Base-by-base conservation (phyloP, 2,888 invertebrate species). In the Dolichopus griseipennis region DNA sequence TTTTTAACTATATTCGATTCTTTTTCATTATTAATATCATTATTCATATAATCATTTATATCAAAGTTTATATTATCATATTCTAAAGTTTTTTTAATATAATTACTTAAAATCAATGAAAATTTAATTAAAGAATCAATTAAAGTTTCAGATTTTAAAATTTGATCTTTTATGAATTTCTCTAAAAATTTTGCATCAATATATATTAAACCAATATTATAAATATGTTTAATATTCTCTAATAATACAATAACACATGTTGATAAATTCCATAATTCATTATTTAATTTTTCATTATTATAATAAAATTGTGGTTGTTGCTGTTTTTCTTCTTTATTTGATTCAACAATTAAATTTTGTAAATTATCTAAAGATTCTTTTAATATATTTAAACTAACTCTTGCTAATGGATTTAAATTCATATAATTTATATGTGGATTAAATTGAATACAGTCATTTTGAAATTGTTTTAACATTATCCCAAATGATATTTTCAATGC, bases 401-500 rank as follows among this genome's bases (percentile, higher is more conserved):
- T 79, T 66, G 78, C 76, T 73, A 81, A 74, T 69, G 79, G 78
- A 74, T 80, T 77, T 70, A 78, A 75, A 72, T 80, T 79, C 77
- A 82, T 77, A 72, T 82, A 81, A 74, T 79, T 79, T 69, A 81
- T 78, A 73, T 81, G 81, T 18, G 81, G 79, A 71, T 80, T 79
- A 75, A 78, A 78, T 72, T 79, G 79, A 43, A 80, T 76, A 75
- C 81, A 82, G 72, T 78, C 77, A 71, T 78, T 77, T 72, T 78
- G 77, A 71, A 82, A 82, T 70, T 73, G 82, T 72, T 78, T 80
- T 43, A 84, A 71, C 75, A 85, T 87, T 52, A 76, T 77, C 68
- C 84, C 82, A 69, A 85, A 82, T 1, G 85, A 78, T 12, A 84
- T 79, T 75, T 82, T 82, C 69, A 87, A 84, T 70, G 84, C 83